A percentile compares a stretch with the other conserved stretches of the same genome.
phyloP scores from a whole-genome alignment of 1,140 invertebrate species.

The Monomorium pharaonis region DNA sequence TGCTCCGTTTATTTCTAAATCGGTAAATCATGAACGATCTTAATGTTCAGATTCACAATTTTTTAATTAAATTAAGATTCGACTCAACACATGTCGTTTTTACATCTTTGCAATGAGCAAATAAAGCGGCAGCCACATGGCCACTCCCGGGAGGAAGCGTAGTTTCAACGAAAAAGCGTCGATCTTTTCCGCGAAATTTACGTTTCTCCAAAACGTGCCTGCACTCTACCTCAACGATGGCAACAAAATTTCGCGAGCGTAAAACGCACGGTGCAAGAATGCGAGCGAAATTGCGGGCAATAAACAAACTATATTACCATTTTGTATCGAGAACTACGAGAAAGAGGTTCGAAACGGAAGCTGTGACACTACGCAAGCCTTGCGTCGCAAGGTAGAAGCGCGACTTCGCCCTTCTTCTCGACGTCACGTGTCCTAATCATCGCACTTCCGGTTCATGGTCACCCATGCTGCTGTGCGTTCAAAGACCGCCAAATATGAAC shows the following conservation, averaged over 20 bases:
- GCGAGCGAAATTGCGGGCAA: not conserved
- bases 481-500: no score
- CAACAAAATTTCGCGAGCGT: not conserved
- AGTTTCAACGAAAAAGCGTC: not conserved
- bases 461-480: no score
- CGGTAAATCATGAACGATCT: not conserved
- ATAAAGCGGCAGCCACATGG: not conserved
- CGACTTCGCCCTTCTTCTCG: not conserved
- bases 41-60: not conserved
- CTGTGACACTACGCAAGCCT: not conserved
- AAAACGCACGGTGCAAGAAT: not conserved
- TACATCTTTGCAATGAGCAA: not conserved
- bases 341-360: slow-evolving; percentile 1
- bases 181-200: not conserved
- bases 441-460: not conserved
- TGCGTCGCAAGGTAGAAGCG: not conserved
- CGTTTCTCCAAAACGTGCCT: not conserved
- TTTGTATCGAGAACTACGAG: not conserved
- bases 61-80: not conserved
- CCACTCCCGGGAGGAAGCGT: not conserved
- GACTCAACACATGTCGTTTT: not conserved
- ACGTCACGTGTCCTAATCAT: not conserved
- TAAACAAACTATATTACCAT: slow-evolving; percentile 36
- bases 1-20: not conserved
- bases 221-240: no score